Conservation (phyloP, 2,888 invertebrate species). For the Microplitis manilae region DNA sequence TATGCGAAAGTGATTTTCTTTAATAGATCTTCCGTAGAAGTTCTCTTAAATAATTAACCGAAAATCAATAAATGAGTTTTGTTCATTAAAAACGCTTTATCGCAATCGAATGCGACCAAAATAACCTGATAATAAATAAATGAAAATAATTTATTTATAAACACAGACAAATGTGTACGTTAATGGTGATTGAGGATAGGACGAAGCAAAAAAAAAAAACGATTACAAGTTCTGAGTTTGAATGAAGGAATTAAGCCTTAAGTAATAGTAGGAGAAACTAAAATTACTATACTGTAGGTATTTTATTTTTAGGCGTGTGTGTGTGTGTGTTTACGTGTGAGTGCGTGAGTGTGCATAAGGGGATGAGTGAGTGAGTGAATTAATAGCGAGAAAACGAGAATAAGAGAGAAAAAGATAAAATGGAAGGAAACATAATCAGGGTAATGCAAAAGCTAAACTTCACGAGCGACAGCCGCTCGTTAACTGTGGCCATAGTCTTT, state of each 20-base stretch:
- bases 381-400: slow-evolving; percentile 4
- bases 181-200: not conserved
- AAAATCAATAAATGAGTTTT: too few relatives aligned
- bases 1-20: too few relatives aligned
- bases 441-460: slow-evolving; percentile 18
- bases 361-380: slow-evolving; percentile 23
- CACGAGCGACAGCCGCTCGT: slow-evolving; percentile 36
- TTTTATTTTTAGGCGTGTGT: not conserved
- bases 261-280: not conserved
- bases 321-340: not conserved
- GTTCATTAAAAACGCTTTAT: too few relatives aligned
- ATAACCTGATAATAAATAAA: not conserved
- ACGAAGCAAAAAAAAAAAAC: not conserved
- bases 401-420: slow-evolving; percentile 14
- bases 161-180: not conserved
- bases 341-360: slow-evolving; percentile 4
- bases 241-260: not conserved
- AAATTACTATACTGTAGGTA: not conserved
- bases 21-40: too few relatives aligned
- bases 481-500: slow-evolving; percentile 37
- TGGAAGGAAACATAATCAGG: slow-evolving; percentile 24
- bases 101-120: too few relatives aligned
- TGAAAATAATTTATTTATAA: not conserved
- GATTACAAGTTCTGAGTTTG: not conserved
- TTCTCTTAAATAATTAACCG: too few relatives aligned